Evolutionary conservation across 2,797 vertebrate species (phyloP), one percentile per base, ranked within the genome.

Genomic region (Microctenopoma stevenorrisi): DNA sequence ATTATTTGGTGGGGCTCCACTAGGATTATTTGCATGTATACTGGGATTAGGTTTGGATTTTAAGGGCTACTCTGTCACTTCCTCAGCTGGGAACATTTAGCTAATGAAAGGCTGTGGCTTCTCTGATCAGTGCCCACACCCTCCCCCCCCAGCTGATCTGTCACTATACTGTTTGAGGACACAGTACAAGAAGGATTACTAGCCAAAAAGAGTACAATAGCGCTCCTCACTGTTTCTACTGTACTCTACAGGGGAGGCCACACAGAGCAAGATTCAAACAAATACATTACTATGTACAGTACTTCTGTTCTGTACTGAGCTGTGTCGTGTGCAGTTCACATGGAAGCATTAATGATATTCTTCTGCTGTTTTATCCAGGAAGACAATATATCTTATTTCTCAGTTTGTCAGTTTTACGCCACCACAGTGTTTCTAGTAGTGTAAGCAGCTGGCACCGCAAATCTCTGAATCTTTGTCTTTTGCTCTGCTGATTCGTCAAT

Each of bases 31-130:
- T 76, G 57, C 57, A 63, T 76, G 81, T 83, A 79, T 86, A 84
- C 81, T 58, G 49, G 81, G 87, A 93, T 93, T 92, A 91, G 84
- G 52, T 63, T 81, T 59, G 88, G 89, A 91, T 90, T 92, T 81
- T 79, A 30, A 72, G 84, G 86, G 82, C 76, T 77, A 81, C 83
- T 88, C 82, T 88, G 87, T 89, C 83, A 82, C 84, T 86, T 88
- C 65, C 61, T 55, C 61, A 13, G 60, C 82, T 68, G 66, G 78
- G 82, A 81, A 83, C 81, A 87, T 76, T 65, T 82, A 88, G 83
- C 80, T 94, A 90, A 92, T 91, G 90, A 93, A 87, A 72, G 60
- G 78, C 71, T 68, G 60, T 51, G 50, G 68, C 64, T 68, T 68
- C 66, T 77, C 72, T 76, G 82, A 91, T 90, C 69, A 72, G 47